Base-by-base conservation (phyloP, 2,888 invertebrate species). In the Mythimna pallens region DNA sequence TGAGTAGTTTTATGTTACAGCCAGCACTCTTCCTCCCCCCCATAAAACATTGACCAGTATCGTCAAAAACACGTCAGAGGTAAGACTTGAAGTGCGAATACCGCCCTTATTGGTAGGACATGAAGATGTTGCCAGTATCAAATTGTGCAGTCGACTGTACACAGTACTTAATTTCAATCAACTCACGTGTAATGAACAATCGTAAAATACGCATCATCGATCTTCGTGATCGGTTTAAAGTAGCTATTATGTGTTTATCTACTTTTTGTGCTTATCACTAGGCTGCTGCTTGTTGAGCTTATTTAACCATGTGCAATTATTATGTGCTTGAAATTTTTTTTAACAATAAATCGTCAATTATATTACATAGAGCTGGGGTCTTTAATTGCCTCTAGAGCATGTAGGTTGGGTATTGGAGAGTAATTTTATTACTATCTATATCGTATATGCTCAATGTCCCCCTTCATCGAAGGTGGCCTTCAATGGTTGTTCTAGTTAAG, bases 131-230 rank as follows among this genome's bases (percentile, higher is more conserved):
- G 3, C 30, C 10, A 30, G 34, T 5, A 6, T 22, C 22, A 6
- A 25, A 36, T 6, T 43, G 2, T 40, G 9, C 47, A 30, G 40
- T 55, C 9, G 30, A 59, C 22, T 55, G 55, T 78, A 61, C 69
- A 52, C 14, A 54, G 5, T 58, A 63, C 34, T 70, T 58, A 68
- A 55, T 81, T 71, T 83, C 80, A 81, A 83, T 83, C 80, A 80
- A 52, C 69, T 71, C 54, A 7, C 34, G 73, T 50, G 78, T 79
- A 84, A 86, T 85, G 86, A 86, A 59, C 61, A 77, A 52, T 86
- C 82, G 80, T 85, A 82, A 85, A 85, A 66, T 86, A 82, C 84
- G 85, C 84, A 80, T 82, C 82, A 84, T 79, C 77, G 73, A 80
- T 82, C 76, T 69, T 61, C 22, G 59, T 86, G 78, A 84, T 84